Base-by-base conservation (phyloP, 2,797 vertebrate species). In the Falco biarmicus region DNA sequence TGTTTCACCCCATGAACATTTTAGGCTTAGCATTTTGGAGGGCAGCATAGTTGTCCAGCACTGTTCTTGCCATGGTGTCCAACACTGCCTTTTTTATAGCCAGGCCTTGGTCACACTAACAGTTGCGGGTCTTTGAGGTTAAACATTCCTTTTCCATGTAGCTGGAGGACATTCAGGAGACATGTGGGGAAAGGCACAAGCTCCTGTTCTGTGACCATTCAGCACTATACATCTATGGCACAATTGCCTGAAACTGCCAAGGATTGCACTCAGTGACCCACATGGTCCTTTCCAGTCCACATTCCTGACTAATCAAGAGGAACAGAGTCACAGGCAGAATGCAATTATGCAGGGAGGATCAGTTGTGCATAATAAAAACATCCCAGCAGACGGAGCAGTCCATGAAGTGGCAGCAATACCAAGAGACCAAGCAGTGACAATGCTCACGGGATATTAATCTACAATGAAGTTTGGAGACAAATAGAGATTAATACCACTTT, bases 401-500 rank as follows among this genome's bases (percentile, higher is more conserved):
- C 6, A 9, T 65, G 73, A 88, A 88, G 56, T 2, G 5, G 65
- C 54, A 89, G 51, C 69, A 61, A 24, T 41, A 83, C 53, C 37
- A 41, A 75, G 66, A 94, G 41, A 92, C 37, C 12, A 60, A 87
- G 75, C 22, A 84, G 37, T 13, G 50, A 64, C 45, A 89, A 31
- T 32, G 64, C 45, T 71, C 86, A 48, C 57, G 81, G 57, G 81
- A 81, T 75, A 65, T 78, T 78, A 93, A 71, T 32, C 57, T 75
- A 34, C 64, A 87, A 34, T 37, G 64, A 77, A 82, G 34, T 83
- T 84, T 39, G 68, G 70, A 92, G 90, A 68, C 60, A 96, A 95
- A 96, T 88, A 75, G 68, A 93, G 94, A 95, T 83, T 92, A 89
- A 93, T 93, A 74, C 20, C 11, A 22, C 86, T 89, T 84, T 25